Evolutionary conservation across 2,113 vertebrate species (phyloP), one percentile per base, ranked within the genome.

Genomic region (Poeciliopsis prolifica): DNA sequence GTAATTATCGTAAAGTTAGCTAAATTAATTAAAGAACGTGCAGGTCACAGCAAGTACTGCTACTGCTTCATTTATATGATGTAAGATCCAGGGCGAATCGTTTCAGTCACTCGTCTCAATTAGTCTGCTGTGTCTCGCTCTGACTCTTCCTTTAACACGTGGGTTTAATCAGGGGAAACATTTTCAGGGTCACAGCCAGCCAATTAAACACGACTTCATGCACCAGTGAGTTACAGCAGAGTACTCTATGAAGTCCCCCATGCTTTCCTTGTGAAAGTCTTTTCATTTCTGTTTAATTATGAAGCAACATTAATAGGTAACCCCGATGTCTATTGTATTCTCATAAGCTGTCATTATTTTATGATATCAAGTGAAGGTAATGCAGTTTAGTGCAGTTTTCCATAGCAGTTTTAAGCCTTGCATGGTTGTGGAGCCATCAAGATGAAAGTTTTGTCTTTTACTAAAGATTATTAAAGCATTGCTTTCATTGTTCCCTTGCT

Each of bases 161-260:
- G 60, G 71, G 17, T 51, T 70, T 76, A 76, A 87, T 87, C 74
- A 84, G 60, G 66, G n/a, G 4, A 77, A 80, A 71, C 74, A 66
- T 78, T 82, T 86, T 77, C 73, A 77, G 65, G 82, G 70, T 79
- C 70, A 78, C 79, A 73, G 68, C 70, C 77, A 61, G 51, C 73
- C 75, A 86, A 78, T 82, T 82, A 76, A 81, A 74, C 44, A 77
- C 42, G 77, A 75, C 26, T 37, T 69, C 35, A 73, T 28, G 81
- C 81, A 54, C 74, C 76, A 48, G n/a, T 7, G 68, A 65, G 2
- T 76, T 63, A 81, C 70, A 86, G 68, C 65, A 65, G 73, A 83
- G 60, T 35, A 60, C 73, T 74, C 71, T 81, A 68, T 81, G 74
- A 64, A 74, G 65, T 81, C 71, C 74, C 76, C 42, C 24, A 60